Evolutionary conservation across 23 tunicate genomes (phyloP), one percentile per base, ranked within the genome.

Genomic region (Clavelina lepadiformis): DNA sequence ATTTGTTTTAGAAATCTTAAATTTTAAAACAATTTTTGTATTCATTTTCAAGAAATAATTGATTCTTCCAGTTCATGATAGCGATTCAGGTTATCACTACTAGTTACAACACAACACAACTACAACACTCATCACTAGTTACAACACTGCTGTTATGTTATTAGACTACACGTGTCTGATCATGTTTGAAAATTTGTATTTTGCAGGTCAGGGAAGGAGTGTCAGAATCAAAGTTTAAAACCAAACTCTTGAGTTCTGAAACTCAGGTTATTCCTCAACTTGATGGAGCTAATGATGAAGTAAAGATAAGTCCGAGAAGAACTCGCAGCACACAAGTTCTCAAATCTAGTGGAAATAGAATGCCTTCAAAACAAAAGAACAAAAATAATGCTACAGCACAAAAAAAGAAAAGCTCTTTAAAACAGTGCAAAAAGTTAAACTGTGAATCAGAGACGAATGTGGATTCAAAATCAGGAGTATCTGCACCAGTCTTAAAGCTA

Each of bases 221-320:
- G 15, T 11, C 49, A 41, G 15, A 41, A 8, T 41, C 13, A 15
- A 41, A 41, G 15, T 8, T 41, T 8, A 45, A 46, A 11, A 5
- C 23, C 18, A 46, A 46, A 28, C n/a, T n/a, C n/a, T n/a, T n/a
- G n/a, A n/a, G n/a, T n/a, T n/a, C n/a, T n/a, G n/a, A n/a, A n/a
- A n/a, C n/a, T n/a, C n/a, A 46, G 15, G 32, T 3, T 11, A 78
- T 80, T 25, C 86, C 78, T 0, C 86, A 80, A 58, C 38, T 80
- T 3, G 86, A 80, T 62, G 86, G 86, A 5, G 77, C 77, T 5
- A 45, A 38, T 28, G 86, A 80, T 51, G 62, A 68, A 4, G 44
- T 22, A 11, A 0, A 1, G 5, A 58, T 52, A n/a, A n/a, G n/a
- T 21, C 35, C 59, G 29, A 38, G 84, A 58, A 29, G 8, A n/a